phyloP scores from a whole-genome alignment of 2,797 vertebrate genomes.

The Thripadectes ignobilis region DNA sequence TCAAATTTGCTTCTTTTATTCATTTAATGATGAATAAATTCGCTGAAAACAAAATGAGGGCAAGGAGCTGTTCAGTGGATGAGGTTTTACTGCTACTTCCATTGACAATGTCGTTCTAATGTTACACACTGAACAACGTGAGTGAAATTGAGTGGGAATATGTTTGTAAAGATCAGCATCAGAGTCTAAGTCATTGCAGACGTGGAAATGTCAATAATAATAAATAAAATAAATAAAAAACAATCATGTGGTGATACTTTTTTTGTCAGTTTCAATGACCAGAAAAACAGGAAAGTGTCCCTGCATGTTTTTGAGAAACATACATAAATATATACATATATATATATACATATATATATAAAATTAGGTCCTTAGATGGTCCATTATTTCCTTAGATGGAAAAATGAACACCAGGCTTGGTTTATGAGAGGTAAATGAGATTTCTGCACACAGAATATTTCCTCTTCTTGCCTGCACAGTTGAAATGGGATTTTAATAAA shows the following conservation, averaged over 20 bases:
- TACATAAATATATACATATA: background rate
- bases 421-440: background rate
- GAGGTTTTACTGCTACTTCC: background rate
- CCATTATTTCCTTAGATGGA: background rate
- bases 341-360: background rate
- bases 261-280: slow-evolving; percentile 5
- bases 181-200: background rate
- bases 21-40: background rate
- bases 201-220: background rate
- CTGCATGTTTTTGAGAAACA: background rate
- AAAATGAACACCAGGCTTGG: background rate
- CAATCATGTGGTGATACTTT: background rate
- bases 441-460: background rate
- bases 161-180: background rate
- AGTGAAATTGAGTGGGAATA: background rate
- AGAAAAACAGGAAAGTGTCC: slow-evolving; percentile 59
- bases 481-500: background rate
- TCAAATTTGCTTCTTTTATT: background rate
- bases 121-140: background rate
- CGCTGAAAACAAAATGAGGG: background rate
- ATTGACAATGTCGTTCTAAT: background rate
- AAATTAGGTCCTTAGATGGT: background rate
- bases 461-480: background rate
- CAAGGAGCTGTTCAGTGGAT: background rate
- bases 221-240: too few relatives aligned